A percentile compares a stretch with the other conserved stretches of the same genome.
Conservation (phyloP, 2,888 invertebrate species). For the Sphecodes monilicornis region DNA sequence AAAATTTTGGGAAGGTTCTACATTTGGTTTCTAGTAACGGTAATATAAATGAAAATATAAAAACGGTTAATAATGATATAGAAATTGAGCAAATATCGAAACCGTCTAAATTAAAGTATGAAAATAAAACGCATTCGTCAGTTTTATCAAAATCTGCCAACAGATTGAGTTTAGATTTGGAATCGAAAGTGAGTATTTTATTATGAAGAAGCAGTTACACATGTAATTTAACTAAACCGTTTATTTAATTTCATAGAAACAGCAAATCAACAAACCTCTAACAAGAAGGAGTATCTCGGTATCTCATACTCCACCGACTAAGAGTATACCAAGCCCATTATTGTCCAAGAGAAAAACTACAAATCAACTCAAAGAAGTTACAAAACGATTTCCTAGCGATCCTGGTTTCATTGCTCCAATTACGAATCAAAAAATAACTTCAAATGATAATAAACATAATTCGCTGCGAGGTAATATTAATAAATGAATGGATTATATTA, state of each 20-base stretch:
- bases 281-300: constrained; percentile 69
- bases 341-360: constrained; percentile 51
- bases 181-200: constrained; percentile 50
- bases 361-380: constrained; percentile 62
- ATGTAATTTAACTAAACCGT: constrained; percentile 10
- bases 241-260: constrained; percentile 37
- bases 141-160: constrained; percentile 30
- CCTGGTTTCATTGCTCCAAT: constrained; percentile 54
- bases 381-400: constrained; percentile 76
- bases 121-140: constrained; percentile 15
- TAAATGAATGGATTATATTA: not conserved
- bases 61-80: constrained; percentile 4
- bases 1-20: constrained; percentile 73
- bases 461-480: constrained; percentile 43
- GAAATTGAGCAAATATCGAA: constrained; percentile 39
- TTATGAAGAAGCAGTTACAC: not conserved
- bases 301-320: constrained; percentile 46
- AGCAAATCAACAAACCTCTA: constrained; percentile 45
- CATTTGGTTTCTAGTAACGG: constrained; percentile 64
- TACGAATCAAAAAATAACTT: constrained; percentile 56
- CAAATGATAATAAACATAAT: constrained; percentile 22
- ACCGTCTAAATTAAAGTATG: constrained; percentile 34
- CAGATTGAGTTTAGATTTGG: constrained; percentile 45
- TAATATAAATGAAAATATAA: constrained; percentile 32
- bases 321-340: constrained; percentile 29